Evolutionary conservation across 2,113 vertebrate genomes (phyloP).

Genomic region (Mionectes macconnelli): DNA sequence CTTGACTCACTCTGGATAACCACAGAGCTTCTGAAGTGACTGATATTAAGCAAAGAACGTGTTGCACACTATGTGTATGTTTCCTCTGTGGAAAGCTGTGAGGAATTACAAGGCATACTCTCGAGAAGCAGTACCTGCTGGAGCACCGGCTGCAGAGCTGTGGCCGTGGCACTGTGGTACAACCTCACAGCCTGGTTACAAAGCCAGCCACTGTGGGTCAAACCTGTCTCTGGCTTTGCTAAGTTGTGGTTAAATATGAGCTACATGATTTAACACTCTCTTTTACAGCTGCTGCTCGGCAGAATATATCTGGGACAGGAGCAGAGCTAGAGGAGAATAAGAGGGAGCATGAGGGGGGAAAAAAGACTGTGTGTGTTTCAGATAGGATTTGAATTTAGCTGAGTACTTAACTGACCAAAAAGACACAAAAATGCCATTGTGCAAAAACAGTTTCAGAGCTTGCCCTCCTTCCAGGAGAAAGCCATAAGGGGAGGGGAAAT

Average conservation of each 20-base stretch:
- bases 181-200: background rate
- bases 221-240: background rate
- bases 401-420: background rate
- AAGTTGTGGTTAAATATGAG: background rate
- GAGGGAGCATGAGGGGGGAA: fast-evolving
- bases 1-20: background rate
- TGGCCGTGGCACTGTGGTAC: background rate
- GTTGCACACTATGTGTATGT: background rate
- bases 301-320: background rate
- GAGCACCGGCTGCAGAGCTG: fast-evolving
- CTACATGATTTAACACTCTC: background rate
- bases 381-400: background rate
- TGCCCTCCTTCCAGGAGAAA: background rate
- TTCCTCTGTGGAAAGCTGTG: background rate
- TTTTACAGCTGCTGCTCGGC: background rate
- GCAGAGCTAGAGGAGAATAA: background rate
- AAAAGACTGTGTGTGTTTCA: background rate
- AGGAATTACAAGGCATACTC: background rate
- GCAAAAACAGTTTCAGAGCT: background rate
- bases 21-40: background rate
- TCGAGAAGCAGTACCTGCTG: fast-evolving
- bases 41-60: background rate
- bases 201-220: fast-evolving
- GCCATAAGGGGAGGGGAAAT: background rate
- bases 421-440: background rate